Conservation (phyloP, 1,140 invertebrate genomes). For the Gryon sp. region DNA sequence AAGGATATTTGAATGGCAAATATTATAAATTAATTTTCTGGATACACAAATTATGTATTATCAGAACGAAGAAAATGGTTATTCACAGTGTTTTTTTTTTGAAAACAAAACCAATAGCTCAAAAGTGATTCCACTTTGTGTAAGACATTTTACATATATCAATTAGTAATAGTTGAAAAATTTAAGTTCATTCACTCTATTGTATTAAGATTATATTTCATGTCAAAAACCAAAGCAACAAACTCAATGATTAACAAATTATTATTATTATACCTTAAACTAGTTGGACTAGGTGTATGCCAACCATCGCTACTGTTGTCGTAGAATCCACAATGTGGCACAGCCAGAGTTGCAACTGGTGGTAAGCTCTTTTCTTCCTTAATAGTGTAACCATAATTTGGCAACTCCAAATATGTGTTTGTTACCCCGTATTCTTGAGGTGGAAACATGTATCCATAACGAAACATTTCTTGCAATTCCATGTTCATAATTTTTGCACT, state of each 20-base stretch:
- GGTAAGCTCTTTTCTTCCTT: slow-evolving; percentile 70
- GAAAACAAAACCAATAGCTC: no score
- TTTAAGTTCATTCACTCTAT: no score
- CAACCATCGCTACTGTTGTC: slow-evolving; percentile 81
- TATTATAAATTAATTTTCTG: no score
- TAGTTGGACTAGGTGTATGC: slow-evolving; percentile 82
- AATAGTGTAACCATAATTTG: slow-evolving; percentile 65
- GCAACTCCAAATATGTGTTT: slow-evolving; percentile 71
- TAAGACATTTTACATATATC: no score
- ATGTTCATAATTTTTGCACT: slow-evolving; percentile 51
- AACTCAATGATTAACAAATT: no score
- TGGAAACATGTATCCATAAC: slow-evolving; percentile 76
- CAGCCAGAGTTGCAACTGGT: slow-evolving; percentile 71
- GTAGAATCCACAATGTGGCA: slow-evolving; percentile 70
- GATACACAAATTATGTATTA: no score
- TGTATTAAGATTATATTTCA: no score
- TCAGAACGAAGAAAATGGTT: not conserved
- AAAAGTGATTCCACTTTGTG: no score
- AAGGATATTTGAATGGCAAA: no score
- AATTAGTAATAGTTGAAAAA: not conserved
- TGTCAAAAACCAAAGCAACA: no score
- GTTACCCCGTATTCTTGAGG: slow-evolving; percentile 68
- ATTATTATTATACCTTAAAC: slow-evolving; percentile 80
- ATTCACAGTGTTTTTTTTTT: no score
- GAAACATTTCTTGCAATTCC: slow-evolving; percentile 78